These are phyloP conservation scores for Redunca redunca DNA, from an alignment of 2,113 vertebrate genomes.

Conservation along the genomic window DNA sequence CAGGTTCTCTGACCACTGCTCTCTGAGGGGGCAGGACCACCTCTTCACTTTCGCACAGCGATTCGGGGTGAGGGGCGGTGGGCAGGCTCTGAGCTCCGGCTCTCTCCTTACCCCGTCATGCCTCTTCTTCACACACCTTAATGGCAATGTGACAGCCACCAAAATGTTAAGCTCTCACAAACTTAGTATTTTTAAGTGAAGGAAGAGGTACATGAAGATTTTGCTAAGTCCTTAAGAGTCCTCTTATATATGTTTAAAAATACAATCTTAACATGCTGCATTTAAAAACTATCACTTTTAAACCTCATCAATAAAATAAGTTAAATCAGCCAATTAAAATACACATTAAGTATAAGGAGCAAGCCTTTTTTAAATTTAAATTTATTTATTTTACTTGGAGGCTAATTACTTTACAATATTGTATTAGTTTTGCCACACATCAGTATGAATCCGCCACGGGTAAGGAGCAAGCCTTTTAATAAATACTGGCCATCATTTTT, in stretches of 20 bases:
- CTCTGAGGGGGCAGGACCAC: neutral
- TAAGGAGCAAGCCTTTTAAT: neutral
- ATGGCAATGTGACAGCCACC: neutral
- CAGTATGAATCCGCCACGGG: too few species aligned
- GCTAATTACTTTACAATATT: too few species aligned
- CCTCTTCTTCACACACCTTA: neutral
- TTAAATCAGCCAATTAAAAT: neutral
- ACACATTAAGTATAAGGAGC: neutral
- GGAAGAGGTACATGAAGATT: neutral
- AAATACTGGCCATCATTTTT: neutral
- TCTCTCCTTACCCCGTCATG: too few species aligned
- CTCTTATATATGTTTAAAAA: neutral
- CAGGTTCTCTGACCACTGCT: neutral
- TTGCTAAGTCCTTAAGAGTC: neutral
- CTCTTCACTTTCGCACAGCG: neutral
- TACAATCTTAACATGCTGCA: neutral
- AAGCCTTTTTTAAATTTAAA: neutral
- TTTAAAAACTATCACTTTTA: neutral
- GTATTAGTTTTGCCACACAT: too few species aligned
- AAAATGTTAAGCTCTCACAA: neutral
- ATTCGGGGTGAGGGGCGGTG: fast-evolving
- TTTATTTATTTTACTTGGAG: too few species aligned
- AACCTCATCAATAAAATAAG: neutral
- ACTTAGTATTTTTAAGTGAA: neutral
- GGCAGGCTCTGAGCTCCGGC: fast-evolving